phyloP scores from a whole-genome alignment of 2,888 invertebrate genomes.

The Drosophila longiperda region DNA sequence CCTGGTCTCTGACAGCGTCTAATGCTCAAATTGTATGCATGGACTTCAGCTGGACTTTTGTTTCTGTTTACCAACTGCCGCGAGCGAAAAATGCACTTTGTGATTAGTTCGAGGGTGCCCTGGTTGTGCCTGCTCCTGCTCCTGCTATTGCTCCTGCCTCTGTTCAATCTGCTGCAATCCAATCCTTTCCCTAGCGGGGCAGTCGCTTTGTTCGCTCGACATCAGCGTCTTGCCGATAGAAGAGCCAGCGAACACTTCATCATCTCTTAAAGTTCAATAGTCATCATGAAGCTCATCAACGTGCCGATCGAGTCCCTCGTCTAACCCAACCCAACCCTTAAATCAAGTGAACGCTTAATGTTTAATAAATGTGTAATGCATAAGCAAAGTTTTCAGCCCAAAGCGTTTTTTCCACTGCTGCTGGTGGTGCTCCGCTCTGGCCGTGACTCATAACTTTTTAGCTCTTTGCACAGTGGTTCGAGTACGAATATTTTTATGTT shows the following conservation, averaged over 20 bases:
- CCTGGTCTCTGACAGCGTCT: constrained; percentile 29
- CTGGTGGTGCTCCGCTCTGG: constrained; percentile 41
- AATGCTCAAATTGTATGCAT: constrained; percentile 74
- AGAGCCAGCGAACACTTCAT: constrained; percentile 64
- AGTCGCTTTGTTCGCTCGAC: constrained; percentile 29
- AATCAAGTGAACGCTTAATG: constrained; percentile 73
- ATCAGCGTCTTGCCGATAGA: constrained; percentile 55
- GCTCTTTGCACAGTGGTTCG: constrained; percentile 56
- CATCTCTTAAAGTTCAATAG: constrained; percentile 78
- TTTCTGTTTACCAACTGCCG: constrained; percentile 79
- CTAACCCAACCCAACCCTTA: constrained; percentile 71
- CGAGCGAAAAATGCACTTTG: constrained; percentile 79
- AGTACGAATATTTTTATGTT: fast-evolving
- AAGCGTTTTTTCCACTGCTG: constrained; percentile 45
- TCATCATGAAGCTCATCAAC: constrained; percentile 78
- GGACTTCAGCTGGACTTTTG: constrained; percentile 77
- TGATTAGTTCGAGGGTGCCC: constrained; percentile 78
- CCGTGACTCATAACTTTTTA: constrained; percentile 71
- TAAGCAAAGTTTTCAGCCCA: constrained; percentile 75
- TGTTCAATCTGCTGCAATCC: constrained; percentile 6
- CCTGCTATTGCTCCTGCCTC: constrained; percentile 2
- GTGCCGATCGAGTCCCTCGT: constrained; percentile 61
- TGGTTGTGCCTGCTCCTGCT: constrained; percentile 7
- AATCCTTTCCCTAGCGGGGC: constrained; percentile 21
- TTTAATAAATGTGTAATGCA: constrained; percentile 78